phyloP scores from a whole-genome alignment of 1,140 invertebrate species.

The Leptopilina boulardi region DNA sequence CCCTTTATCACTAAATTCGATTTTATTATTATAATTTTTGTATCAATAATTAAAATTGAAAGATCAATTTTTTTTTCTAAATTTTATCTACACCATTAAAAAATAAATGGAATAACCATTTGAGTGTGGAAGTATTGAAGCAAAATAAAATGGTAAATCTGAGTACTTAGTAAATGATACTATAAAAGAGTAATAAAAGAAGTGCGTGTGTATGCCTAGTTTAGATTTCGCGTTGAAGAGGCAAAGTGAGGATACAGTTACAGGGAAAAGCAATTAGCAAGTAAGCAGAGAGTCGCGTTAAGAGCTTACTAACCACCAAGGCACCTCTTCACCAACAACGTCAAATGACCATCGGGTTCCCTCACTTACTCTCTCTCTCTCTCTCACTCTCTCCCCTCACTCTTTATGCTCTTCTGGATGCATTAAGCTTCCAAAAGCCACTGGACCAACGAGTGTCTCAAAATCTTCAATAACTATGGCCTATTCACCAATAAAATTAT shows the following conservation, averaged over 20 bases:
- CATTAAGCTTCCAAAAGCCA: not conserved
- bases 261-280: slow-evolving; percentile 28
- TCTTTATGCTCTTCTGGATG: not conserved
- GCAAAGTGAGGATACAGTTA: slow-evolving; percentile 16
- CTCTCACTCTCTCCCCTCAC: not conserved
- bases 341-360: slow-evolving; percentile 4
- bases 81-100: too few relatives aligned
- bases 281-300: slow-evolving; percentile 19
- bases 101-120: too few relatives aligned
- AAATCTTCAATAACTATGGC: too few relatives aligned
- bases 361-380: not conserved
- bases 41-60: too few relatives aligned
- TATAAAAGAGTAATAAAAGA: not conserved
- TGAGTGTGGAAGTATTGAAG: not conserved
- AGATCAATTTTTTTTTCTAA: too few relatives aligned
- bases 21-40: too few relatives aligned
- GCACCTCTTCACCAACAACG: slow-evolving; percentile 2
- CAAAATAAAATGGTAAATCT: not conserved
- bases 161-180: not conserved
- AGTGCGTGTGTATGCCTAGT: not conserved
- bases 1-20: too few relatives aligned
- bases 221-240: slow-evolving; percentile 4
- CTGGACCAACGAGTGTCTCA: too few relatives aligned
- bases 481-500: too few relatives aligned
- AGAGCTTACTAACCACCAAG: slow-evolving; percentile 26